These are phyloP conservation scores for Theretra japonica DNA, from an alignment of 2,888 invertebrate species.

Conservation along the genomic window DNA sequence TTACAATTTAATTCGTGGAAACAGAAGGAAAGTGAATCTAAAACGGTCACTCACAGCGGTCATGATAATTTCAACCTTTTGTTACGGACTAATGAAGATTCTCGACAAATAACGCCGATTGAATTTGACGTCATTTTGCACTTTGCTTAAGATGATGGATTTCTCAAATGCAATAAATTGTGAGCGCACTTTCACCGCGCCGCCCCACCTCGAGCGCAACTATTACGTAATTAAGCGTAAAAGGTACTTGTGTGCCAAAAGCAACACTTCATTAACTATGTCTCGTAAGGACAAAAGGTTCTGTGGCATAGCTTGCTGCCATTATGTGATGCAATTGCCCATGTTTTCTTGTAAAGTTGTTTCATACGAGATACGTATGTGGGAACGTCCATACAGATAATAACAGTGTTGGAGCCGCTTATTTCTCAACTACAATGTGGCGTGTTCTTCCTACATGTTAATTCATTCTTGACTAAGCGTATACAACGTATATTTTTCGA, in stretches of 20 bases:
- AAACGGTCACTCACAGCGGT: background rate
- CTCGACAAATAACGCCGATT: constrained; percentile 46
- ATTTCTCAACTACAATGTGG: background rate
- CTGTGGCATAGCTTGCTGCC: constrained; percentile 38
- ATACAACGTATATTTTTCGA: background rate
- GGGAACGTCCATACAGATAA: constrained; percentile 17
- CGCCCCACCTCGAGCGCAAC: constrained; percentile 42
- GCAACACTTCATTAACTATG: constrained; percentile 52
- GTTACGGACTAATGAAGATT: constrained; percentile 45
- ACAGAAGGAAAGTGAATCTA: constrained; percentile 15
- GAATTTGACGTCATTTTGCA: constrained; percentile 60
- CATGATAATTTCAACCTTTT: constrained; percentile 33
- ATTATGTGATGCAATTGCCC: constrained; percentile 25
- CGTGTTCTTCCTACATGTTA: constrained; percentile 13
- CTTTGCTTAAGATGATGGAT: constrained; percentile 61
- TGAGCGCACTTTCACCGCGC: constrained; percentile 70
- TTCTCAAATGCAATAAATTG: constrained; percentile 63
- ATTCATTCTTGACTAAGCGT: constrained; percentile 5
- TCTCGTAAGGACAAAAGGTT: constrained; percentile 50
- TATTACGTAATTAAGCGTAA: constrained; percentile 55
- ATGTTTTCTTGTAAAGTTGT: constrained; percentile 14
- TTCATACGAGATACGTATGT: constrained; percentile 4
- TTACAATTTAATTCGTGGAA: constrained; percentile 1
- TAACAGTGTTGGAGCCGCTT: background rate
- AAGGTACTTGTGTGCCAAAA: constrained; percentile 50